These are phyloP conservation scores for Uloborus plumipes DNA, from an alignment of 2,888 invertebrate species.

Conservation along the genomic window DNA sequence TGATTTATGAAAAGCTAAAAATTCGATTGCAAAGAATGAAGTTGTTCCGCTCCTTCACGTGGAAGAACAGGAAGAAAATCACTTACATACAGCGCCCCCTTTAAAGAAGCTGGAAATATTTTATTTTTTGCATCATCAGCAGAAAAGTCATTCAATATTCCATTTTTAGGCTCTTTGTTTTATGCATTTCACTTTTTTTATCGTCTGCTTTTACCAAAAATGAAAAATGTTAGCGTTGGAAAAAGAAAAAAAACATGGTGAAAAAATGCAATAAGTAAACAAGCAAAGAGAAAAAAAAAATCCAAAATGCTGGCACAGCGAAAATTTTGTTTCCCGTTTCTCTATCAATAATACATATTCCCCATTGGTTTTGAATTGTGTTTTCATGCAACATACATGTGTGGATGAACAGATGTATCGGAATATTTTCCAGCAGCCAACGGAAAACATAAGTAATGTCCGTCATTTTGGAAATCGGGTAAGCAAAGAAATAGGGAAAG, in stretches of 20 bases:
- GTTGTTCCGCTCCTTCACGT: too few relatives aligned
- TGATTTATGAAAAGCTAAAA: too few relatives aligned
- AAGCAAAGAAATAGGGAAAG: constrained; percentile 26
- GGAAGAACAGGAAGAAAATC: constrained; percentile 11
- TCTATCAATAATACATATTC: constrained; percentile 60
- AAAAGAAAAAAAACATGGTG: constrained; percentile 8
- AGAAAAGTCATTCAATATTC: constrained; percentile 58
- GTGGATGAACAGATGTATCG: constrained; percentile 32
- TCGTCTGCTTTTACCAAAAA: constrained; percentile 29
- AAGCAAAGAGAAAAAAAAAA: constrained; percentile 1
- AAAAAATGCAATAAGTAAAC: constrained; percentile 25
- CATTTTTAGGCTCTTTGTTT: constrained; percentile 56
- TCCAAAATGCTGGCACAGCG: constrained; percentile 35
- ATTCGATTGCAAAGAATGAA: too few relatives aligned
- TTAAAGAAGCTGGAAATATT: constrained; percentile 7
- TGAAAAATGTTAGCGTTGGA: constrained; percentile 18
- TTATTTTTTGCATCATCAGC: constrained; percentile 42
- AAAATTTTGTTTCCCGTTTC: constrained; percentile 26
- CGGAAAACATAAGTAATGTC: constrained; percentile 19
- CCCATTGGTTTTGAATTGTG: constrained; percentile 44
- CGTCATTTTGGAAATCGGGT: constrained; percentile 51
- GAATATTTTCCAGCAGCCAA: constrained; percentile 26
- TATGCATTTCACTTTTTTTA: constrained; percentile 46
- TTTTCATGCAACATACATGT: constrained; percentile 42
- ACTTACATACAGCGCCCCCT: constrained; percentile 8